Conservation (phyloP, 2,888 invertebrate genomes). For the Lasiommata megera region DNA sequence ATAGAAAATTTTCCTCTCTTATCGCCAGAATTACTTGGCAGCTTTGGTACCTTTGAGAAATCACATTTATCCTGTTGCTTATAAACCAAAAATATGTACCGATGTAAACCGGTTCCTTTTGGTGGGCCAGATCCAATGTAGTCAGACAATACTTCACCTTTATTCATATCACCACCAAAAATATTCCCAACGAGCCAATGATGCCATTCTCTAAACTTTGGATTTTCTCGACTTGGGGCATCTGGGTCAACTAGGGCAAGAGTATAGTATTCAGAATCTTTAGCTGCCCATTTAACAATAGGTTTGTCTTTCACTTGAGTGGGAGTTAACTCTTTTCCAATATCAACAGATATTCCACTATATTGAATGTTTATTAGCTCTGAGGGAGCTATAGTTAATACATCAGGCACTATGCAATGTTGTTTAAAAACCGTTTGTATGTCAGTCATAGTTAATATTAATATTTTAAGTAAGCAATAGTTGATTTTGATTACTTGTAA, state of each 20-base stretch:
- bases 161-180: slow-evolving; percentile 81
- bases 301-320: slow-evolving; percentile 87
- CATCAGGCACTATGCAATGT: slow-evolving; percentile 85
- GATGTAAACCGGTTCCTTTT: slow-evolving; percentile 85
- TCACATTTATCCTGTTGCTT: slow-evolving; percentile 79
- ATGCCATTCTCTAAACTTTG: slow-evolving; percentile 86
- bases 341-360: slow-evolving; percentile 68
- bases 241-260: slow-evolving; percentile 86
- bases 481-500: too few species aligned
- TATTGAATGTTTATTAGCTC: slow-evolving; percentile 76
- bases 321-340: slow-evolving; percentile 86
- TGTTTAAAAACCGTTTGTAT: slow-evolving; percentile 63
- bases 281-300: slow-evolving; percentile 83
- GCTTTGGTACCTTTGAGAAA: slow-evolving; percentile 60
- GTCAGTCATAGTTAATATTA: too few species aligned
- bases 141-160: slow-evolving; percentile 84
- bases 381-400: slow-evolving; percentile 81
- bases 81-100: slow-evolving; percentile 86
- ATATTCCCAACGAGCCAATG: slow-evolving; percentile 91
- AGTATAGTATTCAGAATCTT: slow-evolving; percentile 83
- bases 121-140: slow-evolving; percentile 86
- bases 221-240: slow-evolving; percentile 86
- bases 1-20: slow-evolving; percentile 81
- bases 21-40: slow-evolving; percentile 71
- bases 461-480: too few species aligned